A percentile compares a stretch with the other conserved stretches of the same genome.
Conservation (phyloP, 64 coral and sea anemone genomes). For the Exaiptasia diaphana region DNA sequence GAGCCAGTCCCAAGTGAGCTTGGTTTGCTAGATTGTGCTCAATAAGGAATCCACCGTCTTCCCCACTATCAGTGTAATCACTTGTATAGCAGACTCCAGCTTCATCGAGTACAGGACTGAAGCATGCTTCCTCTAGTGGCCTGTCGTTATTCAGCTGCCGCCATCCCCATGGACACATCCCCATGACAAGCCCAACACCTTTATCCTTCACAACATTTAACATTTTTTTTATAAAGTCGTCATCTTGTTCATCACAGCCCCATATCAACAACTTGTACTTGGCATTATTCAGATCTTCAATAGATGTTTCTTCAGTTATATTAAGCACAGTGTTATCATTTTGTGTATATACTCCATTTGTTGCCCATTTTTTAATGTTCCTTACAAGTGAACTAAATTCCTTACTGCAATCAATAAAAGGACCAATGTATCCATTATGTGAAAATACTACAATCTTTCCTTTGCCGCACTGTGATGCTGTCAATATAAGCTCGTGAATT, state of each 20-base stretch:
- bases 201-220: neutral
- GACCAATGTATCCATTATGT: too few relatives aligned
- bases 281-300: neutral
- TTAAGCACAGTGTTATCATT: neutral
- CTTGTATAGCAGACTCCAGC: slow-evolving; percentile 5
- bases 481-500: too few relatives aligned
- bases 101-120: neutral
- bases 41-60: neutral
- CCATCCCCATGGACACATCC: slow-evolving; percentile 26
- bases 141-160: neutral
- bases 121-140: slow-evolving; percentile 4
- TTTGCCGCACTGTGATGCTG: too few relatives aligned
- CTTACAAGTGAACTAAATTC: too few relatives aligned
- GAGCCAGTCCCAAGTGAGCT: neutral
- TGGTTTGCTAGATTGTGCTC: neutral
- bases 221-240: slow-evolving; percentile 5
- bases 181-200: neutral
- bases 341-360: neutral
- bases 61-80: neutral
- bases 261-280: slow-evolving; percentile 8
- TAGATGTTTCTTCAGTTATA: neutral
- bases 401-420: too few relatives aligned
- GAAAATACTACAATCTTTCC: too few relatives aligned
- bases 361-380: slow-evolving; percentile 5
- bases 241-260: neutral